A percentile compares a stretch with the other conserved stretches of the same genome.
Conservation (phyloP, 2,888 invertebrate species). For the Drosophila ezoana region DNA sequence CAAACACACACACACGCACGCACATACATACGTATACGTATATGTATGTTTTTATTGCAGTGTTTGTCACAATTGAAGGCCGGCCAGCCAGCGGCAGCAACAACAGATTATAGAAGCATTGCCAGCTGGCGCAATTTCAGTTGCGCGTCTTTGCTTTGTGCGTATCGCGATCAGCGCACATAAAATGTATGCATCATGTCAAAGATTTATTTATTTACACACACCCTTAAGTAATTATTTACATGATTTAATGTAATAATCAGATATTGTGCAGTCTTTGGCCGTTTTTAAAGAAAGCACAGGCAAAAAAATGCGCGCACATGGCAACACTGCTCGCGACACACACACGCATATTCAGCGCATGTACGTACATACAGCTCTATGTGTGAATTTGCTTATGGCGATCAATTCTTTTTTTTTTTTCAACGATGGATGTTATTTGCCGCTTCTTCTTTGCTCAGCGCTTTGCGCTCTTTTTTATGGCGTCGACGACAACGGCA, state of each 20-base stretch:
- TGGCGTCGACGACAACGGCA: slow-evolving; percentile 56
- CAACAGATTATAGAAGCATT: slow-evolving; percentile 53
- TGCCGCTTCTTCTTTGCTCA: slow-evolving; percentile 42
- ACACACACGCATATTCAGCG: slow-evolving; percentile 42
- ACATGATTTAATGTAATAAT: slow-evolving; percentile 35
- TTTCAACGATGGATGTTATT: slow-evolving; percentile 51
- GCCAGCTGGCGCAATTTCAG: slow-evolving; percentile 66
- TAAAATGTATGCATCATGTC: slow-evolving; percentile 9
- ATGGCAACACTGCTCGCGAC: slow-evolving; percentile 72
- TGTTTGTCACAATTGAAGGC: slow-evolving; percentile 71
- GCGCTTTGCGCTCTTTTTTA: slow-evolving; percentile 58
- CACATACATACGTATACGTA: slow-evolving; percentile 18
- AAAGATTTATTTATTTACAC: slow-evolving; percentile 3
- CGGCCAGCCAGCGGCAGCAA: slow-evolving; percentile 44
- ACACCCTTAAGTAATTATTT: slow-evolving; percentile 7
- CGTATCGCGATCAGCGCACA: slow-evolving; percentile 46
- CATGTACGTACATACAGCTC: slow-evolving; percentile 30
- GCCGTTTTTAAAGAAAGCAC: slow-evolving; percentile 42
- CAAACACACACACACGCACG: slow-evolving; percentile 23
- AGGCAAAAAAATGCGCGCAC: slow-evolving; percentile 72
- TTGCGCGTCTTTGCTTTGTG: slow-evolving; percentile 29
- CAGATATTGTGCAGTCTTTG: slow-evolving; percentile 30
- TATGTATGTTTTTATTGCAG: slow-evolving; percentile 47
- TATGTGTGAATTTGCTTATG: slow-evolving; percentile 72
- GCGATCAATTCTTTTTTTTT: slow-evolving; percentile 71